These are phyloP conservation scores for Chloroclysta siterata DNA, from an alignment of 2,888 invertebrate species.

Conservation along the genomic window DNA sequence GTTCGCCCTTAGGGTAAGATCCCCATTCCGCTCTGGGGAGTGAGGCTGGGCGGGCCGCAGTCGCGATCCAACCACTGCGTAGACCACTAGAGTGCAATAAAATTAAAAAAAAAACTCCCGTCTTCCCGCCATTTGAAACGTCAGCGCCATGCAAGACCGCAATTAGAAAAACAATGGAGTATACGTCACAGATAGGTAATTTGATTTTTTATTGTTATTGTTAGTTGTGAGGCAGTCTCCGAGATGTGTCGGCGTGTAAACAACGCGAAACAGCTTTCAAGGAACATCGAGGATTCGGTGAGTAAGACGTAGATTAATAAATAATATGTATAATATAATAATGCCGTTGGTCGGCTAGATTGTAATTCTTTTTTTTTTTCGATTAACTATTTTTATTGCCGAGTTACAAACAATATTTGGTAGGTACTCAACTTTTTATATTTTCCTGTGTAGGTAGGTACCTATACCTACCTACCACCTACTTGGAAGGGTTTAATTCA, in stretches of 20 bases:
- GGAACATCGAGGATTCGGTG: slow-evolving; percentile 35
- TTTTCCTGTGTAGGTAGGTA: no score
- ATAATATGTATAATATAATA: not conserved
- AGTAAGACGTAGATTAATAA: slow-evolving; percentile 17
- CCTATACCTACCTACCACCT: no score
- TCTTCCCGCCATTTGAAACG: slow-evolving; percentile 57
- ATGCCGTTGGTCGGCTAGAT: no score
- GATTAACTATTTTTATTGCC: no score
- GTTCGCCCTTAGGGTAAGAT: slow-evolving; percentile 28
- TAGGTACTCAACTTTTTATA: no score
- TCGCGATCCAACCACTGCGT: slow-evolving; percentile 46
- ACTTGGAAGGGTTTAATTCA: no score
- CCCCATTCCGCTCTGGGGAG: slow-evolving; percentile 45
- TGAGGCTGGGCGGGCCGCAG: slow-evolving; percentile 57
- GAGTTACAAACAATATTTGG: no score
- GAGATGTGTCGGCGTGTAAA: slow-evolving; percentile 38
- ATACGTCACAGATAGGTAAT: slow-evolving; percentile 65
- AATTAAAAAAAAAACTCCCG: slow-evolving; percentile 24
- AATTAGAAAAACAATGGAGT: slow-evolving; percentile 72
- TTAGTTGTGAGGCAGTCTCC: slow-evolving; percentile 37
- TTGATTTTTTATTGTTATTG: slow-evolving; percentile 55
- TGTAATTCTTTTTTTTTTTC: no score
- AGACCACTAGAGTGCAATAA: slow-evolving; percentile 33
- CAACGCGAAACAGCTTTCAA: slow-evolving; percentile 30
- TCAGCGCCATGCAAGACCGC: slow-evolving; percentile 46